Evolutionary conservation across 2,888 invertebrate genomes (phyloP).

Genomic region (Leptinotarsa rubiginosa): DNA sequence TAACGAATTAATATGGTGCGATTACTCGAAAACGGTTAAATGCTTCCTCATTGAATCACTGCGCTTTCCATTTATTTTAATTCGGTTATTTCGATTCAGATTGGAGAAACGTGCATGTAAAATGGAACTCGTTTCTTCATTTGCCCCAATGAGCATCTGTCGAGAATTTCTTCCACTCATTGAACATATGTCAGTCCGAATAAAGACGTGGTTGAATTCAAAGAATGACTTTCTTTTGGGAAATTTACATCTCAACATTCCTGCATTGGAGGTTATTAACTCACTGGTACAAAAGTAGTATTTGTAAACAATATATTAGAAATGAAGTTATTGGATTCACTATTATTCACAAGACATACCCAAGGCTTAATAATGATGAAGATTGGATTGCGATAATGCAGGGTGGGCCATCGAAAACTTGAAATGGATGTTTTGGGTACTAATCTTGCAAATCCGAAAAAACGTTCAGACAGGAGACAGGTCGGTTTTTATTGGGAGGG

Average conservation of each 20-base stretch:
- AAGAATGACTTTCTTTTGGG: background rate
- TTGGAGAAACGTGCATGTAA: background rate
- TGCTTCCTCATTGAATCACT: background rate
- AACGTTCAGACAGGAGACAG: too few relatives aligned
- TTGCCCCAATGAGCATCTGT: slow-evolving; percentile 13
- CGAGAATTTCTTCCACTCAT: background rate
- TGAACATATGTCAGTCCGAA: slow-evolving; percentile 6
- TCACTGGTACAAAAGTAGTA: too few relatives aligned
- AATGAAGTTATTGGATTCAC: too few relatives aligned
- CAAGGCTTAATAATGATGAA: too few relatives aligned
- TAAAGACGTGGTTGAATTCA: background rate
- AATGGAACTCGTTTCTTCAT: slow-evolving; percentile 3
- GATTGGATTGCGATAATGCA: too few relatives aligned
- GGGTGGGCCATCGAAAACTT: too few relatives aligned
- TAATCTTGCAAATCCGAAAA: too few relatives aligned
- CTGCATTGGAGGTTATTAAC: too few relatives aligned
- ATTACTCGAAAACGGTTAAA: background rate
- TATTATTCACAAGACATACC: too few relatives aligned
- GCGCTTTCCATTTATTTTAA: slow-evolving; percentile 4
- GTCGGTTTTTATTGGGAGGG: too few relatives aligned
- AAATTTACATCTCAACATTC: background rate
- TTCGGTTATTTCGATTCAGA: background rate
- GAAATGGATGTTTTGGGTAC: too few relatives aligned
- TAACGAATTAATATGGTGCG: background rate
- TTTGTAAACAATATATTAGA: too few relatives aligned